Percentiles rank a stretch among this genome's conserved stretches.
Conservation (phyloP, 2,797 vertebrate species). For the Scolopax rusticola region DNA sequence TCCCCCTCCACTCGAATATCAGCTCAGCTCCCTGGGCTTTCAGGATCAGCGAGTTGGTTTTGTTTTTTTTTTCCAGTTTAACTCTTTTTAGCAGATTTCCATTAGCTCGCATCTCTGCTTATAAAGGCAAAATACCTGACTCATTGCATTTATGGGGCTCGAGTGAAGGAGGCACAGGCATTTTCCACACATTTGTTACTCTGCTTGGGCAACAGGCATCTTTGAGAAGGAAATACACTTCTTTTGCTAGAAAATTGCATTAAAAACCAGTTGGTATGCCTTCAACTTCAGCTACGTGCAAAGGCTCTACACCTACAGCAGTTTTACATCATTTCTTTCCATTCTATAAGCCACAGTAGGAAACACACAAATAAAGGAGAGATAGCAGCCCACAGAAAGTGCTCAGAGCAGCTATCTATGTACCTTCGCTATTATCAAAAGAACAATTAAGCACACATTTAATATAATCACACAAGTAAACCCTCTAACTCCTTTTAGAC, state of each 20-base stretch:
- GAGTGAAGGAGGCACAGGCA: neutral
- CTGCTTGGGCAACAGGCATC: neutral
- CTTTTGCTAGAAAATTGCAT: neutral
- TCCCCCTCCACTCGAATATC: neutral
- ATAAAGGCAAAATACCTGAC: neutral
- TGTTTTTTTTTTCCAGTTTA: neutral
- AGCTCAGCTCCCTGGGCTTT: neutral
- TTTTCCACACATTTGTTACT: neutral
- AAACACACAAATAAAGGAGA: neutral
- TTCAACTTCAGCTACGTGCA: neutral
- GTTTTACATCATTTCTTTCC: neutral
- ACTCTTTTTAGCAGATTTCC: neutral
- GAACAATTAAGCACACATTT: neutral
- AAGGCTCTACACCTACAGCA: neutral
- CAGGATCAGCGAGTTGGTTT: neutral
- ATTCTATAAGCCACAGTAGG: neutral
- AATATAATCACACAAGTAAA: neutral
- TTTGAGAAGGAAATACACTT: neutral
- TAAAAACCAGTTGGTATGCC: neutral
- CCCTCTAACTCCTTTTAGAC: neutral
- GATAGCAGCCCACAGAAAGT: neutral
- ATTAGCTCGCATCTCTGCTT: neutral
- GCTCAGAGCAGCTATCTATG: neutral
- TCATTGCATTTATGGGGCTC: neutral
- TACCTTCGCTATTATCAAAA: neutral